phyloP scores from a whole-genome alignment of 2,797 vertebrate species.

The Onychomys leucogaster region DNA sequence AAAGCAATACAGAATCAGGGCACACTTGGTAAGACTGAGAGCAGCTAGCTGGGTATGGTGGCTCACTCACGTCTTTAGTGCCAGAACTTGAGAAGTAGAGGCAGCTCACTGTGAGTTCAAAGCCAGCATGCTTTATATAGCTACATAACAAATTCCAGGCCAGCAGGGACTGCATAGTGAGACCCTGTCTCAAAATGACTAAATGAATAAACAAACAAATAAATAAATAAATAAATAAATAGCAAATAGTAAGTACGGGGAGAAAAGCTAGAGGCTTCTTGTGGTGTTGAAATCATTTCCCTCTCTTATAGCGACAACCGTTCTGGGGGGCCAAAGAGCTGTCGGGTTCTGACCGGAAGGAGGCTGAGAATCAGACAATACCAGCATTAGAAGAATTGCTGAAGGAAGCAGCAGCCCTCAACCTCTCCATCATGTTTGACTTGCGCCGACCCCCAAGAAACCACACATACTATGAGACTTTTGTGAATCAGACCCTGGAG shows the following conservation, averaged over 20 bases:
- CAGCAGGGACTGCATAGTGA: background rate
- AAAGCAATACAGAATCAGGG: background rate
- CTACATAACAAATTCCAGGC: background rate
- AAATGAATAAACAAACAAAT: background rate
- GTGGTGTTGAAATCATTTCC: constrained; percentile 55
- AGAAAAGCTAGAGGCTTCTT: background rate
- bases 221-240: background rate
- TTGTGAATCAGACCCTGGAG: constrained; percentile 86
- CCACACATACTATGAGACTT: constrained; percentile 83
- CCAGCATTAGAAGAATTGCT: constrained; percentile 89
- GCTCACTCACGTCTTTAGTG: background rate
- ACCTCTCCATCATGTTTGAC: constrained; percentile 94
- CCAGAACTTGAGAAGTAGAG: background rate
- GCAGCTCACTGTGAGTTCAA: background rate
- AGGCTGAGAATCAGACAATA: constrained; percentile 88
- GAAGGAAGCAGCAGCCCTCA: constrained; percentile 86
- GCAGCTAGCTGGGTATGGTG: background rate
- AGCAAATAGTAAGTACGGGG: background rate
- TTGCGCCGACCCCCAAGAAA: constrained; percentile 88
- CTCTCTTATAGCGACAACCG: constrained; percentile 90
- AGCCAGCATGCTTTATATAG: background rate
- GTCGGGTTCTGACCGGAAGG: constrained; percentile 83
- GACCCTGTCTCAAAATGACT: background rate
- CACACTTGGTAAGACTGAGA: background rate
- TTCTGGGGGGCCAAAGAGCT: constrained; percentile 89